Conservation (phyloP, 2,797 vertebrate species). For the Galago senegalensis region DNA sequence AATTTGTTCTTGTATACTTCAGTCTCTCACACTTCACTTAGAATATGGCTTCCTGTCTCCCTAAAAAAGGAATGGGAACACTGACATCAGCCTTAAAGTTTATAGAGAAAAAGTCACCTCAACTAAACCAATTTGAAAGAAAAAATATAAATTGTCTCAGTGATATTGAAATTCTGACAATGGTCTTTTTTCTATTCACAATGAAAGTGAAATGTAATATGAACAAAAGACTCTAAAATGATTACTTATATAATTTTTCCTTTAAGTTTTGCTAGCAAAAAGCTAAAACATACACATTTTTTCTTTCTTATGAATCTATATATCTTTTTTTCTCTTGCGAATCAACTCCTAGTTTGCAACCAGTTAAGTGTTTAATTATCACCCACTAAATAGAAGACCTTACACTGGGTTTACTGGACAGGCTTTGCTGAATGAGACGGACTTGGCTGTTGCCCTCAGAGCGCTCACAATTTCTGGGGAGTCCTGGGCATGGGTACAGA, state of each 20-base stretch:
- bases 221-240: background rate
- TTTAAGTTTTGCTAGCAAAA: conserved; percentile 19
- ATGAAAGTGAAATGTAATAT: background rate
- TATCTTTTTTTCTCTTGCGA: background rate
- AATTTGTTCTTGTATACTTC: background rate
- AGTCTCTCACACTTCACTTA: background rate
- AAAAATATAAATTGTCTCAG: background rate
- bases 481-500: background rate
- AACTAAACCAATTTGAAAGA: background rate
- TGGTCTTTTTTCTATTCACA: background rate
- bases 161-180: conserved; percentile 6
- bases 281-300: background rate
- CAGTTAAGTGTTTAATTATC: background rate
- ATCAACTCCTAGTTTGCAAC: background rate
- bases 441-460: background rate
- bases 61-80: background rate
- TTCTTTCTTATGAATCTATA: background rate
- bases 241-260: background rate
- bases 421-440: background rate
- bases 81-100: background rate
- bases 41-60: background rate
- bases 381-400: background rate
- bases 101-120: background rate
- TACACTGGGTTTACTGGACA: background rate
- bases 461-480: background rate